These are phyloP conservation scores for Tauraco hartlaubi DNA, from an alignment of 2,797 vertebrate species.

Conservation along the genomic window DNA sequence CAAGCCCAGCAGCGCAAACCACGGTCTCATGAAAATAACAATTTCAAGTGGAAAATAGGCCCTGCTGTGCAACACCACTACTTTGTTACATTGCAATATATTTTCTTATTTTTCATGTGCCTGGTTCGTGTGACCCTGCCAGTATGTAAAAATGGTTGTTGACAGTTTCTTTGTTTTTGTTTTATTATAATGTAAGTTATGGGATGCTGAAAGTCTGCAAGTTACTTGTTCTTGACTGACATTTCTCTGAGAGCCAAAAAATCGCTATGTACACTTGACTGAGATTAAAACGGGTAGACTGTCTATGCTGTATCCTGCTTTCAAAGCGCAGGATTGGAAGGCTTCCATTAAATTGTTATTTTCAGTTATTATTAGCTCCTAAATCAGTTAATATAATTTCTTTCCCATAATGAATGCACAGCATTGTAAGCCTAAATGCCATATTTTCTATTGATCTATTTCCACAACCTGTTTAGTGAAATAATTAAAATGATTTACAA, in stretches of 20 bases:
- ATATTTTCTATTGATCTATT: conserved; percentile 71
- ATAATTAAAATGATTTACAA: conserved; percentile 71
- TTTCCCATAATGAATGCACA: conserved; percentile 56
- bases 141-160: conserved; percentile 1
- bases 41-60: neutral
- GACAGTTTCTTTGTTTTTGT: conserved; percentile 14
- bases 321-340: conserved; percentile 51
- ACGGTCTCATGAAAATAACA: neutral
- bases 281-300: conserved; percentile 36
- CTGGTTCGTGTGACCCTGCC: neutral
- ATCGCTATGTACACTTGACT: conserved; percentile 1
- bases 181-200: conserved; percentile 38
- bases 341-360: conserved; percentile 66
- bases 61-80: neutral
- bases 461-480: conserved; percentile 70
- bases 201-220: conserved; percentile 9
- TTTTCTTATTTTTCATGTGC: neutral
- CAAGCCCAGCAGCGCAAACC: neutral
- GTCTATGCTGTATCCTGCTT: neutral
- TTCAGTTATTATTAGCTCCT: conserved; percentile 64
- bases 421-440: conserved; percentile 52
- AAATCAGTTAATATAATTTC: conserved; percentile 72
- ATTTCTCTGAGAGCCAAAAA: conserved; percentile 37
- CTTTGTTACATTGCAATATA: neutral
- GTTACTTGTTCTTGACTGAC: conserved; percentile 12